Base-by-base conservation (phyloP, 2,113 vertebrate genomes). In the Chiloscyllium plagiosum region DNA sequence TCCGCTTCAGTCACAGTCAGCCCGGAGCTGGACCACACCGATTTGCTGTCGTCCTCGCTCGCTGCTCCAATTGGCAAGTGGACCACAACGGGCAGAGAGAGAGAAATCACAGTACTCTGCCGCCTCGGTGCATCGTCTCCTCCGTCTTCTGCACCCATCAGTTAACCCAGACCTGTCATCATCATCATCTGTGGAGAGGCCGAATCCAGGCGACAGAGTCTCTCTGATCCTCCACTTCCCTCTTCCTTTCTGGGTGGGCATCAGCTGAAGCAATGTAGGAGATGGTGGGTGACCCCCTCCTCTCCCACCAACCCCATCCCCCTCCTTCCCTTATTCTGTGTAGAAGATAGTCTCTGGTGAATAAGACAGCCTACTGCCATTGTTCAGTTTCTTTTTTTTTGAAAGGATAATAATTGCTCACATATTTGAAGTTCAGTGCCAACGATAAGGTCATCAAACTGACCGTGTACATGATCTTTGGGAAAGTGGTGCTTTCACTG, bases 211-310 rank as follows among this genome's bases (percentile, higher is more conserved):
- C 68, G 50, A 42, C 69, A 22, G 42, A 95, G 69, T 52, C 93
- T 47, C n/a, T 50, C 66, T 52, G 50, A 61, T 29, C 50, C 26
- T 90, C n/a, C 89, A 66, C 56, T 66, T 42, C 37, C 65, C 93
- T 94, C 61, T 93, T 93, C 89, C 37, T 37, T 93, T 33, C 37
- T 66, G 56, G 89, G 19, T 33, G 66, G 22, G 19, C 10, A 13
- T 47, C 29, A 72, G 50, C 94, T 52, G 33, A 69, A 95, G 66
- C 26, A 66, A 94, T 94, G 93, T 94, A 70, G 94, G 69, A 95
- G 3, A 42, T 72, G 68, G 13, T 29, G 94, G 70, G 68, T 26
- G 37, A 15, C 15, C 65, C 66, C 24, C 37, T 61, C 56, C 56
- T 61, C 56, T 61, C 56, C 56, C 56, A 61, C 12, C 56, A 61